Base-by-base conservation (phyloP, 2,113 vertebrate genomes). In the Symphodus melops region DNA sequence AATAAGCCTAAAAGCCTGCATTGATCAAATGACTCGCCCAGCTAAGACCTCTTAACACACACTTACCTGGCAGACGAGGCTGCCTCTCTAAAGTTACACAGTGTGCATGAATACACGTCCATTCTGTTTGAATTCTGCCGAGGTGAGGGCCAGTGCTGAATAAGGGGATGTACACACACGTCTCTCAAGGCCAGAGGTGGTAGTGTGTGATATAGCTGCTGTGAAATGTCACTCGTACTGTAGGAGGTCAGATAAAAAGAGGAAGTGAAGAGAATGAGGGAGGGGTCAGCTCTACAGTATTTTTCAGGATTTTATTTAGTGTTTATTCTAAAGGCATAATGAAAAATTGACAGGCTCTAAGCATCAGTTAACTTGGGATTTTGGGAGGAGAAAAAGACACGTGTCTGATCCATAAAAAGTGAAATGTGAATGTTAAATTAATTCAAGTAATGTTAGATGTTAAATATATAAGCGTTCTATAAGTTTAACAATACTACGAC, bases 1-100 rank as follows among this genome's bases (percentile, higher is more conserved):
- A 90, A 75, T 89, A 85, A 88, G 85, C 68, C 75, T 74, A 71
- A 68, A 82, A 90, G 82, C 74, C 66, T 37, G 48, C 68, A 59
- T 66, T 88, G 86, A 84, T 88, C 68, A 88, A 85, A 86, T 72
- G 79, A 85, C 73, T 87, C 58, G 68, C 60, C 64, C 55, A 17
- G 84, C 76, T 77, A 76, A 84, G 80, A 80, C 87, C 82, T 86
- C 81, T 88, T 76, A 81, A 83, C 63, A 73, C 79, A 74, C 68
- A 54, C 76, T 82, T 83, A 85, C 80, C 85, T 86, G 63, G 20
- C 9, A 77, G 65, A 80, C 21, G 25, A 62, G 55, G 48, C 66
- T 25, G n/a, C 57, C 37, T 68, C 75, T 83, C 36, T 56, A 20
- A 72, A 81, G 72, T 56, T 78, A 65, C 68, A 67, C 48, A 53